Base-by-base conservation (phyloP, 1,140 invertebrate species). In the Drosophila setifemur region DNA sequence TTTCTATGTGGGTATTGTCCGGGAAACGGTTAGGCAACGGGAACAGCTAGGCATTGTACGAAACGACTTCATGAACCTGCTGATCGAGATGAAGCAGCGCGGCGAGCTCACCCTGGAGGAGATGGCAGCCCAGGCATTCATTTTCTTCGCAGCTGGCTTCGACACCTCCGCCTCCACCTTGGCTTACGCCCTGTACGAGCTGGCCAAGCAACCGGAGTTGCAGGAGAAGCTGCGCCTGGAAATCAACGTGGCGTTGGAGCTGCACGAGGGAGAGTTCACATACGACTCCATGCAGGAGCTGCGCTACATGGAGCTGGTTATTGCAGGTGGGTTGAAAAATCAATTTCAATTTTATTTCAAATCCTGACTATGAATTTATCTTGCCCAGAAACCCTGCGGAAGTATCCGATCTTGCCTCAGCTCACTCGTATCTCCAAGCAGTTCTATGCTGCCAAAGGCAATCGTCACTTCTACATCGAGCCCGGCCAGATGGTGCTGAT, bases 81-180 rank as follows among this genome's bases (percentile, higher is more conserved):
- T 91, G 91, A 72, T 93, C 92, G 88, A 90, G 19, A 73, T 90
- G 61, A 79, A 89, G 16, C 60, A 69, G 11, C 57, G 73, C 2
- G 71, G 74, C 4, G 66, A 89, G n/a, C 57, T 89, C 1, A 73
- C 69, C 0, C 9, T 76, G 1, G 55, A 88, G 3, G 89, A 91
- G 48, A 74, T 91, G 12, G 61, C 78, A 0, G 71, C 89, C 2
- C 91, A 92, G 4, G 88, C 88, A 0, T 91, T 91, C 11, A 42
- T 87, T 2, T 91, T 91, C 47, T 91, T 93, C 71, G 52, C 93
- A 5, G 94, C 93, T 18, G 94, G 94, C 18, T 95, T 93, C 72
- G 95, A 95, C 42, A 94, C 94, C 0, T 92, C 93, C 1, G 92
- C 94, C 5, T 91, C 91, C 1, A 91, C 92, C 0, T 78, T 95